Evolutionary conservation across 2,888 invertebrate genomes (phyloP), one percentile per base, ranked within the genome.

Genomic region (Hermodice carunculata): DNA sequence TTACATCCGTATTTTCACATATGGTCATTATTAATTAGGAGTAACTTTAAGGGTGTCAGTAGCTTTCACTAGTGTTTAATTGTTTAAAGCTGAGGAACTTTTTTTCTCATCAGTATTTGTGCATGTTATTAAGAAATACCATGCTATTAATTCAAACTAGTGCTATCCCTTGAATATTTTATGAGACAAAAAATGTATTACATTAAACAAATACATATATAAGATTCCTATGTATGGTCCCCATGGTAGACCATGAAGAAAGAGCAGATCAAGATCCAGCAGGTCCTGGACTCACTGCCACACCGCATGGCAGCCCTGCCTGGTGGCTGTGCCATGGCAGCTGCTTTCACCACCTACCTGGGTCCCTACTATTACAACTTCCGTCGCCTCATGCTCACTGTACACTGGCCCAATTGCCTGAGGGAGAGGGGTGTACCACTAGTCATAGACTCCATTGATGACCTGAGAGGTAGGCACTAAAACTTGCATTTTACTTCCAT

Each of bases 351-450:
- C 40, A 80, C 77, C 3, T 86, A 86, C 71, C 79, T 86, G 0
- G 86, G 85, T 0, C 82, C 85, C 0, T 86, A 84, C 71, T 81
- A 83, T 65, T 82, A 85, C 68, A 80, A 76, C 74, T 83, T 85
- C 76, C 71, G 86, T 17, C 76, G 82, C 1, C 67, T 77, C 51
- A 84, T 86, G 83, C 71, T 86, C 48, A 84, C 84, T 3, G 77
- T 81, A 1, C 79, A 82, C 57, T 86, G 86, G 86, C 84, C 85
- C 28, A 81, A 79, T 69, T 85, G 85, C 72, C 74, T 86, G 46
- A 64, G 81, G 51, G 85, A 86, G 61, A 71, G 84, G 40, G 86
- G 86, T 31, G 75, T 86, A 17, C 84, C 82, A 1, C 75, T 86
- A 14, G 81, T 83, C 32, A 78, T 85, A 49, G 86, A 86, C 63